Evolutionary conservation across 2,113 vertebrate species (phyloP).

Genomic region (Lagopus leucura): DNA sequence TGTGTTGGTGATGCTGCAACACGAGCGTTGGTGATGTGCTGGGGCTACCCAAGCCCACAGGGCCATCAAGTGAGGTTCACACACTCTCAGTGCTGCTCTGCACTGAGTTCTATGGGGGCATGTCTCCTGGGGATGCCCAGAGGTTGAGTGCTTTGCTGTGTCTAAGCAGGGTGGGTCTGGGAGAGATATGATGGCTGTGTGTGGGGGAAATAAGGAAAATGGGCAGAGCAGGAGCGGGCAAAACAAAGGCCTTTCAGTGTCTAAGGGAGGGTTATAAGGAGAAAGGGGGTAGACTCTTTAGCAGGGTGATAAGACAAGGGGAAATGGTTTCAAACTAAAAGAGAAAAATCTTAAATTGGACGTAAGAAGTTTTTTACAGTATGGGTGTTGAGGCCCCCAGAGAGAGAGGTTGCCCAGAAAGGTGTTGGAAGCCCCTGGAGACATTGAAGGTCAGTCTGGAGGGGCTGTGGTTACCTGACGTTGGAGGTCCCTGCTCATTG

Average conservation of each 20-base stretch:
- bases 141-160: not conserved
- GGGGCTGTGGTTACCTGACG: too few species aligned
- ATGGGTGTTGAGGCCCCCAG: too few species aligned
- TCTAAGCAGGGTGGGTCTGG: not conserved
- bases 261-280: too few species aligned
- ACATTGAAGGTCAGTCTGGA: too few species aligned
- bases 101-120: not conserved
- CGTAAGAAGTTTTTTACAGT: too few species aligned
- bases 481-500: too few species aligned
- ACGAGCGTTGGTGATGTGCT: fast-evolving
- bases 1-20: fast-evolving
- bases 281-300: too few species aligned
- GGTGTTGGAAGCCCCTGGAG: too few species aligned
- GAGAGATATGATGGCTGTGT: not conserved
- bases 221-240: not conserved
- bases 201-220: not conserved
- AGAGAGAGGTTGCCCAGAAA: too few species aligned
- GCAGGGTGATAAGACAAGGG: too few species aligned
- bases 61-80: not conserved
- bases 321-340: too few species aligned
- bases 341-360: too few species aligned
- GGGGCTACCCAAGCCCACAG: fast-evolving
- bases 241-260: not conserved
- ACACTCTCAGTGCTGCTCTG: fast-evolving
- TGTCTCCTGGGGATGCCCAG: not conserved